Conservation (phyloP, 2,888 invertebrate genomes). For the Aelia acuminata region DNA sequence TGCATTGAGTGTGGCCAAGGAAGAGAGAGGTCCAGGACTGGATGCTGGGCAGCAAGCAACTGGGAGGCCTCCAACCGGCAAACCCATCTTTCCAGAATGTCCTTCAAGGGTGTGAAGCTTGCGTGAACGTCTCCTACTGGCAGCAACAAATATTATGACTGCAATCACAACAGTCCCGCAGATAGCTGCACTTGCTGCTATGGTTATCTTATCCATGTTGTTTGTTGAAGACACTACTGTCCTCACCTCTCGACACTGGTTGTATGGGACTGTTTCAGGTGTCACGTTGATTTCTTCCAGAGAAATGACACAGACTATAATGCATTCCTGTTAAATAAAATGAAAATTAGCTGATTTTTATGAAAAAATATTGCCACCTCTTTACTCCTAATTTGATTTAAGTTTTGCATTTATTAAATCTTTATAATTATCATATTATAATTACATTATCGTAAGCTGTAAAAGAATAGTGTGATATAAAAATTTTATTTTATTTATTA, state of each 20-base stretch:
- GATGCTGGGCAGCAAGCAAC: slow-evolving; percentile 88
- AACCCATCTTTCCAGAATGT: slow-evolving; percentile 67
- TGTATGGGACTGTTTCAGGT: slow-evolving; percentile 87
- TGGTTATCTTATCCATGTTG: slow-evolving; percentile 95
- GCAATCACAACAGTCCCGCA: slow-evolving; percentile 93
- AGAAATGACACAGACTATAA: slow-evolving; percentile 93
- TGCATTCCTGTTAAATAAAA: slow-evolving; percentile 81
- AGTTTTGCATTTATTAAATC: no score
- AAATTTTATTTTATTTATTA: no score
- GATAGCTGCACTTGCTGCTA: slow-evolving; percentile 92
- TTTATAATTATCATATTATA: no score
- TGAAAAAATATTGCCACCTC: no score
- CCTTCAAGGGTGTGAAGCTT: slow-evolving; percentile 78
- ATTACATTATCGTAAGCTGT: no score
- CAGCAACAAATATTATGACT: slow-evolving; percentile 90
- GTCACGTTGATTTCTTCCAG: slow-evolving; percentile 90
- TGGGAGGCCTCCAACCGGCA: slow-evolving; percentile 74
- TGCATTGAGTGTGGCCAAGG: slow-evolving; percentile 86
- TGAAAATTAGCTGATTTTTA: no score
- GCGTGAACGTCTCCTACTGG: slow-evolving; percentile 83
- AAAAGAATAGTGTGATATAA: no score
- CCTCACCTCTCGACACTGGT: slow-evolving; percentile 90
- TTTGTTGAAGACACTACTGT: slow-evolving; percentile 86
- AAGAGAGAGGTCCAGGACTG: slow-evolving; percentile 86
- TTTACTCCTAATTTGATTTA: no score